Evolutionary conservation across 1,140 invertebrate genomes (phyloP).

Genomic region (Aphelenchoides besseyi): DNA sequence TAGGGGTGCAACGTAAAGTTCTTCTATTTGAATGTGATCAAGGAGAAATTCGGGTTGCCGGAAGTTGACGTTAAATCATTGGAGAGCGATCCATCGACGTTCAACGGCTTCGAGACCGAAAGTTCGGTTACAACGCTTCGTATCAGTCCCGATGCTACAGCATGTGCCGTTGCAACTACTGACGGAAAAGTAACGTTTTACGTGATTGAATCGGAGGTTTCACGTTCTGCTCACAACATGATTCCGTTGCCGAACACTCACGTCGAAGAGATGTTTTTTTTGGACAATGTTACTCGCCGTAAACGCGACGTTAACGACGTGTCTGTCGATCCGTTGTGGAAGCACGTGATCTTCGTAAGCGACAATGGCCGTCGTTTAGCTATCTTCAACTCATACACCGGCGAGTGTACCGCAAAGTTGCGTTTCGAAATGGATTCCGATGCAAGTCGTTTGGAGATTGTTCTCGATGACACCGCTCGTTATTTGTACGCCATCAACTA

Average conservation of each 20-base stretch:
- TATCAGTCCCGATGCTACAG: constrained; percentile 44
- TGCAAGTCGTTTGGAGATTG: constrained; percentile 29
- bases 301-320: constrained; percentile 3
- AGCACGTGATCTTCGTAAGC: constrained; percentile 34
- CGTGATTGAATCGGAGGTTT: constrained; percentile 28
- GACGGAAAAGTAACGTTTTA: constrained; percentile 37
- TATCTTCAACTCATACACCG: constrained; percentile 38
- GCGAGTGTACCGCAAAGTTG: constrained; percentile 39
- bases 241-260: constrained; percentile 27
- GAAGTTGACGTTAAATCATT: constrained; percentile 30
- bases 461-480: constrained; percentile 28
- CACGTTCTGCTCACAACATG: constrained; percentile 28
- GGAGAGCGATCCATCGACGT: background rate
- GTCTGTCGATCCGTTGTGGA: constrained; percentile 36
- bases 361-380: constrained; percentile 41
- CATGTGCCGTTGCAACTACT: constrained; percentile 29
- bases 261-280: constrained; percentile 40
- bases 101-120: constrained; percentile 26
- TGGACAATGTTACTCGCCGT: constrained; percentile 39
- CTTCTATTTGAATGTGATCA: constrained; percentile 37
- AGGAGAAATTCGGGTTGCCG: constrained; percentile 30
- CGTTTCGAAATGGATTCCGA: constrained; percentile 35
- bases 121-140: constrained; percentile 31
- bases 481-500: constrained; percentile 40
- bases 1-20: constrained; percentile 31